phyloP scores from a whole-genome alignment of 2,797 vertebrate genomes.

The Sparidentex hasta region DNA sequence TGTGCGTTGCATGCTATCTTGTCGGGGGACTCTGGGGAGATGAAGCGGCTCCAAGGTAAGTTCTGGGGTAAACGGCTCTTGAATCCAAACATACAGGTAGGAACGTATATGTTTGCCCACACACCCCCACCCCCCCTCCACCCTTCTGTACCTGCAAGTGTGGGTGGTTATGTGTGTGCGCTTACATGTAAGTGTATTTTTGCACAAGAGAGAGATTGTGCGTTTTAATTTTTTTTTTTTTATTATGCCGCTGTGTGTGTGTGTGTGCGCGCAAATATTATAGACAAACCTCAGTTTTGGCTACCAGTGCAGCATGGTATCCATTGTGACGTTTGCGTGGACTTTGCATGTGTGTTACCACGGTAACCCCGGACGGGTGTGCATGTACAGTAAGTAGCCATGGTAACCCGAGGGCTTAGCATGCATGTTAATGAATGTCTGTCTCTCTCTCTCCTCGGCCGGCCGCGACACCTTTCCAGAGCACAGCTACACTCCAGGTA shows the following conservation, averaged over 20 bases:
- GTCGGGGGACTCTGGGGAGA: constrained; percentile 80
- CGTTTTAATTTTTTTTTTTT: constrained; percentile 31
- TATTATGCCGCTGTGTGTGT: constrained; percentile 15
- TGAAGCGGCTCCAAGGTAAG: constrained; percentile 84
- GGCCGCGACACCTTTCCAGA: constrained; percentile 94
- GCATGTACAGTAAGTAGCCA: constrained; percentile 95
- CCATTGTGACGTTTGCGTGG: constrained; percentile 76
- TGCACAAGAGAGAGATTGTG: constrained; percentile 43
- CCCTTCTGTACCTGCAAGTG: constrained; percentile 52
- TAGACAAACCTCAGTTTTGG: constrained; percentile 64
- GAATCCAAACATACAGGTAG: constrained; percentile 86
- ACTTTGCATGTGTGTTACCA: constrained; percentile 79
- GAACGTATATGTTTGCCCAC: constrained; percentile 69
- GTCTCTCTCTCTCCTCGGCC: constrained; percentile 98
- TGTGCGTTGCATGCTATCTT: constrained; percentile 83
- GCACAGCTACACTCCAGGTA: constrained; percentile 99
- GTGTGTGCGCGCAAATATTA: neutral
- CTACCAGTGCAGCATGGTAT: constrained; percentile 78
- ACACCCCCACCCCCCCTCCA: constrained; percentile 10
- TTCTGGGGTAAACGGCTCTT: constrained; percentile 82
- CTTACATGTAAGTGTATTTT: constrained; percentile 34
- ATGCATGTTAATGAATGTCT: constrained; percentile 99
- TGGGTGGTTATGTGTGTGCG: constrained; percentile 40
- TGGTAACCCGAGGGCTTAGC: constrained; percentile 92
- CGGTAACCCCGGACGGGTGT: constrained; percentile 79